Evolutionary conservation across 1,140 invertebrate genomes (phyloP), one percentile per base, ranked within the genome.

Genomic region (Hyles euphorbiae): DNA sequence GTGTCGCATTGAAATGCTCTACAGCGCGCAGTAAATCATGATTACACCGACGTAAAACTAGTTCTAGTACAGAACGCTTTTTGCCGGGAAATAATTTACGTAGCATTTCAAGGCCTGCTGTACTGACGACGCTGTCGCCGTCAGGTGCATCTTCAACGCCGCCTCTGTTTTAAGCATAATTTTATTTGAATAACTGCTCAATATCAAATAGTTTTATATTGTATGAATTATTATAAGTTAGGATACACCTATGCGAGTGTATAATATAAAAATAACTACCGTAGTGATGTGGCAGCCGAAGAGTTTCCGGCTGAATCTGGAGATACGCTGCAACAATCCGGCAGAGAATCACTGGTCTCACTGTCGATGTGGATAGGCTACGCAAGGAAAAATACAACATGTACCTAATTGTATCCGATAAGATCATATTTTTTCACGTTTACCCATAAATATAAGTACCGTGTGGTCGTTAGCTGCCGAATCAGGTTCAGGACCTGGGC

Each of bases 41-140:
- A 61, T 95, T 95, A 79, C 96, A 97, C 22, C 95, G 92, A 63
- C 96, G 93, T 7, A 97, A 85, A 7, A 97, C 95, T 55, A 98
- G 81, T 72, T 98, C 96, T 45, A 99, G 81, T 0, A 98, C 96
- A 0, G 95, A 93, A 9, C 94, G 91, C 78, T 98, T 98, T 51
- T 94, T 93, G 50, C 94, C 93, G 0, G 97, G 97, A 82, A 98
- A 98, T 4, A 98, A 87, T 50, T 95, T 92, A 4, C 93, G 91
- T 43, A 98, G 84, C 86, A 98, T 97, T 65, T 98, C 96, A 40
- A 98, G 87, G 1, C 87, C 83, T 4, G 88, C 87, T 1, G 81
- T 76, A 59, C 88, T 89, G 0, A 90, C 88, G 1, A 70, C 63
- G 12, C 65, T 68, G 8, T 78, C 72, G 22, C 58, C 66, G 45